Evolutionary conservation across 2,113 vertebrate genomes (phyloP), one percentile per base, ranked within the genome.

Genomic region (Megaleporinus macrocephalus): DNA sequence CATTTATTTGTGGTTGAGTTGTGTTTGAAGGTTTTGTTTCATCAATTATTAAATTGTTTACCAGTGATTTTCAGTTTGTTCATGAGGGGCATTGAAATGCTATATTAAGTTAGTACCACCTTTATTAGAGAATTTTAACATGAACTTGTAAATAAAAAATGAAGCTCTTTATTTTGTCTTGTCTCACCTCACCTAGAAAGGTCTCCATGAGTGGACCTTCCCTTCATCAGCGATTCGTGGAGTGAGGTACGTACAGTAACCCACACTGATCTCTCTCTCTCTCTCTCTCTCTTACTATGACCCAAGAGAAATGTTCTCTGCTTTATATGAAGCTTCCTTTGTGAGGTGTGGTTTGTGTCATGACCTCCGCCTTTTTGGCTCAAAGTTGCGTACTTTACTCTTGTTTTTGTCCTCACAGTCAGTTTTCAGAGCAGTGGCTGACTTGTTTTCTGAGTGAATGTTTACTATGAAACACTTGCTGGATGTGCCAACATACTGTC

Each of bases 131-230:
- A 10, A 5, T 44, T 44, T 44, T n/a, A n/a, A n/a, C n/a, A n/a
- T n/a, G n/a, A n/a, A n/a, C n/a, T n/a, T n/a, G n/a, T n/a, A n/a
- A n/a, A n/a, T n/a, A n/a, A 36, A 36, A 6, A 44, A 9, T 44
- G 9, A 44, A 55, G 29, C 57, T 33, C 47, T 61, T 7, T 18
- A 13, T 70, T 79, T 27, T 69, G 10, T 49, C 27, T 41, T 74
- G 47, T 74, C 30, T 41, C 73, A 51, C 70, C 51, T 88, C 84
- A 22, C 14, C 47, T 91, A 98, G 96, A 95, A 95, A 85, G 91
- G 86, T 2, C 85, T 94, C 53, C 92, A 95, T 30, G 90, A 95
- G 84, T 97, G 96, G 97, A 96, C 92, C 80, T 97, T 98, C 81
- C 88, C 90, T 0, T 91, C 92, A 0, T 68, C 93, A 20, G 94